Conservation (phyloP, 2,888 invertebrate species). For the Pachymerium ferrugineum region DNA sequence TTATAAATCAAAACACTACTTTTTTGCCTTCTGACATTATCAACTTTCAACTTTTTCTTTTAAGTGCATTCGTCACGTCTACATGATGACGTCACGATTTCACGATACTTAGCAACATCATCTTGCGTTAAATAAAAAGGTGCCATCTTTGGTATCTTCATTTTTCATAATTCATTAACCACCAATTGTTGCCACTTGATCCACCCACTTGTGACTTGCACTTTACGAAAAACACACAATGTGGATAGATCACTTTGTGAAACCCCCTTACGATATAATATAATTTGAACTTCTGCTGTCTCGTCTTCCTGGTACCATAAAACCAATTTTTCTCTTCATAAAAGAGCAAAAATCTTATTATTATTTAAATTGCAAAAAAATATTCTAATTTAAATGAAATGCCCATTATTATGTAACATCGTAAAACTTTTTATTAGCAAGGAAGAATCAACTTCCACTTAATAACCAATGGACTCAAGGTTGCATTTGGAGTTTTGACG, state of each 20-base stretch:
- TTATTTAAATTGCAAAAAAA: not conserved
- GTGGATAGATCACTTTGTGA: not conserved
- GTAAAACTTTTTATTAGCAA: not conserved
- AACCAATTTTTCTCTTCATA: not conserved
- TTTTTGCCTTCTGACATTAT: too few relatives aligned
- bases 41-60: too few relatives aligned
- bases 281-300: not conserved
- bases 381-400: not conserved
- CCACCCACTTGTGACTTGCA: constrained; percentile 9
- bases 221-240: not conserved
- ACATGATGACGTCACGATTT: too few relatives aligned
- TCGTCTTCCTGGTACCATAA: not conserved
- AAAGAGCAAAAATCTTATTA: not conserved
- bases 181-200: not conserved
- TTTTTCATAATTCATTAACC: constrained; percentile 8
- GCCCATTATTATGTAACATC: not conserved
- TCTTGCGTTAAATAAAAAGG: too few relatives aligned
- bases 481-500: not conserved
- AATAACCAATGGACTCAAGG: not conserved
- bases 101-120: too few relatives aligned
- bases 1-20: too few relatives aligned
- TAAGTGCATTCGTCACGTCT: too few relatives aligned
- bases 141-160: not conserved
- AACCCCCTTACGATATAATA: not conserved
- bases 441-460: not conserved